These are phyloP conservation scores for Channa maculata DNA, from an alignment of 2,113 vertebrate genomes.

Conservation along the genomic window DNA sequence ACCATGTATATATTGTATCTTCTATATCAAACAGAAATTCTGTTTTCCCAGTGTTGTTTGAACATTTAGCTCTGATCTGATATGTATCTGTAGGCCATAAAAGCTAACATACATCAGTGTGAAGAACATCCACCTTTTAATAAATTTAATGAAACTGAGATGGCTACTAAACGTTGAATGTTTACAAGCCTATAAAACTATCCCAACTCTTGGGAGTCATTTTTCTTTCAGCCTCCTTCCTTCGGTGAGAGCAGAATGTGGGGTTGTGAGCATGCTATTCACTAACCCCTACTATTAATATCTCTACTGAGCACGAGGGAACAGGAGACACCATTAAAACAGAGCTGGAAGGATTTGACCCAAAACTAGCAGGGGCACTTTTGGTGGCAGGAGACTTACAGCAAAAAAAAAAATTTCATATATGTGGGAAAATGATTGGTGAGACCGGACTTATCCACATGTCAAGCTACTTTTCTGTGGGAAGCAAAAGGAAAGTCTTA, in stretches of 20 bases:
- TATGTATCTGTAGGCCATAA: constrained; percentile 14
- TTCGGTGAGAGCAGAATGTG: constrained; percentile 20
- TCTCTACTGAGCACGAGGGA: constrained; percentile 32
- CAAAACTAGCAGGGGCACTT: constrained; percentile 20
- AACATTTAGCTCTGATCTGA: neutral
- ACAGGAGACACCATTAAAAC: constrained; percentile 55
- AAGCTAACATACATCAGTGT: constrained; percentile 14
- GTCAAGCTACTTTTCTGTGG: constrained; percentile 20
- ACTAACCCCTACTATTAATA: constrained; percentile 46
- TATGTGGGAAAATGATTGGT: constrained; percentile 7
- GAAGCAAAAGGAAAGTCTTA: constrained; percentile 8
- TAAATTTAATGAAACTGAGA: constrained; percentile 45
- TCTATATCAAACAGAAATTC: too few species aligned
- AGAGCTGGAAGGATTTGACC: constrained; percentile 57
- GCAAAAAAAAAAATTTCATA: constrained; percentile 11
- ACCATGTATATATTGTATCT: neutral
- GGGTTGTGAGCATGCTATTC: constrained; percentile 13
- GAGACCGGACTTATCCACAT: constrained; percentile 1
- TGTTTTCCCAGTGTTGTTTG: neutral
- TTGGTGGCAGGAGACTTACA: constrained; percentile 16
- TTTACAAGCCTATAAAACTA: constrained; percentile 57
- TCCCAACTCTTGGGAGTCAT: constrained; percentile 25
- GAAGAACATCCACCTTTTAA: constrained; percentile 49
- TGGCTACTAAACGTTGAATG: constrained; percentile 49
- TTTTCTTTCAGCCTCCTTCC: constrained; percentile 30